These are phyloP conservation scores for Eunapius fragilis DNA, from an alignment of 37 sponge, comb jelly and placozoan species.

Conservation along the genomic window DNA sequence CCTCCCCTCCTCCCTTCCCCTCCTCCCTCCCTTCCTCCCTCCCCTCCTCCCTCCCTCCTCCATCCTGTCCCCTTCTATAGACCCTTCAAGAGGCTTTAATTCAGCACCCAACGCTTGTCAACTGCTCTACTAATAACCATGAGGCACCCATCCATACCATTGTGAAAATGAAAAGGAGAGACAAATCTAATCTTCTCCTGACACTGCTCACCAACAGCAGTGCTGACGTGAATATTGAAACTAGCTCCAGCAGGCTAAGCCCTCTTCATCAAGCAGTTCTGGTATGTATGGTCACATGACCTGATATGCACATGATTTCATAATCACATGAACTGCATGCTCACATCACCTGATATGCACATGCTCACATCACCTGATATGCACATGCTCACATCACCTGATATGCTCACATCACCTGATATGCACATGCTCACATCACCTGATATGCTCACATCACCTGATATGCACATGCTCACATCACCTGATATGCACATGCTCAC, in stretches of 20 bases:
- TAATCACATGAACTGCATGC: not conserved
- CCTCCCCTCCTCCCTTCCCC: not conserved
- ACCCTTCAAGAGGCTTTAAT: not conserved
- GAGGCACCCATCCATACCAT: constrained; percentile 47
- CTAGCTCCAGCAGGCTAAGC: not conserved
- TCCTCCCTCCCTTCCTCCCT: not conserved
- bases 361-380: not conserved
- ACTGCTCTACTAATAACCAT: not conserved
- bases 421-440: not conserved
- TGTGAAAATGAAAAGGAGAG: constrained; percentile 21
- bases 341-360: not conserved
- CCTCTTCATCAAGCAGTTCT: not conserved
- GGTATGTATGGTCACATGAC: not conserved
- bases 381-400: not conserved
- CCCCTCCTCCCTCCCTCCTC: not conserved
- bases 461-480: no score
- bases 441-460: not conserved
- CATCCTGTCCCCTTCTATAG: not conserved
- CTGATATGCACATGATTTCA: not conserved
- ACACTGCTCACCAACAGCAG: constrained; percentile 35
- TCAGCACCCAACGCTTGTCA: not conserved
- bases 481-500: no score
- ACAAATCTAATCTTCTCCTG: constrained; percentile 21
- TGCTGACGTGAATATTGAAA: constrained; percentile 28
- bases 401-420: not conserved